phyloP scores from a whole-genome alignment of 2,113 vertebrate genomes.

The Gopherus evgoodei region DNA sequence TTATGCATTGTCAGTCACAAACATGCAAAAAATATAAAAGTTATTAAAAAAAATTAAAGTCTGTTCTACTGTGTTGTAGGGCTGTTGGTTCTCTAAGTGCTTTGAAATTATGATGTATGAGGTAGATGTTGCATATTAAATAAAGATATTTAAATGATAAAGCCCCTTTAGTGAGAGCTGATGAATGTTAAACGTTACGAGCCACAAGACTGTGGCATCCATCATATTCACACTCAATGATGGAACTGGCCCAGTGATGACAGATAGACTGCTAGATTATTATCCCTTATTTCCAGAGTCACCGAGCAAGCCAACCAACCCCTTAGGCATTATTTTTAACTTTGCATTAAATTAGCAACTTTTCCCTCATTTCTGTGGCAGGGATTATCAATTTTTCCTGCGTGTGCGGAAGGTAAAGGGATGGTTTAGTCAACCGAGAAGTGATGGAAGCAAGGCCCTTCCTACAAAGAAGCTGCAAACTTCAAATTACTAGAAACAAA shows the following conservation, averaged over 20 bases:
- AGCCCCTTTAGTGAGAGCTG: slow-evolving; percentile 85
- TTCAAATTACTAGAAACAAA: slow-evolving; percentile 79
- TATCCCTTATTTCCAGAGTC: slow-evolving; percentile 85
- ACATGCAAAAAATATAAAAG: slow-evolving; percentile 78
- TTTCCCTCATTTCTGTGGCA: slow-evolving; percentile 72
- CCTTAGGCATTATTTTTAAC: slow-evolving; percentile 80
- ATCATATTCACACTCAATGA: slow-evolving; percentile 92
- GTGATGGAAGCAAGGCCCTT: slow-evolving; percentile 37
- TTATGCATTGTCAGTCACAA: slow-evolving; percentile 78
- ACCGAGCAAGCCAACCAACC: slow-evolving; percentile 79
- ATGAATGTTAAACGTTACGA: slow-evolving; percentile 86
- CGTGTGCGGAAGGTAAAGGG: slow-evolving; percentile 64
- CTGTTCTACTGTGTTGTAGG: slow-evolving; percentile 77
- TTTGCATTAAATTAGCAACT: slow-evolving; percentile 91
- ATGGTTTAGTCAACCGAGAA: slow-evolving; percentile 53
- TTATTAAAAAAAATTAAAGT: slow-evolving; percentile 82
- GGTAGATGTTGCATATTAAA: slow-evolving; percentile 90
- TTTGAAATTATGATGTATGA: slow-evolving; percentile 98
- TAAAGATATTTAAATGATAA: slow-evolving; percentile 95
- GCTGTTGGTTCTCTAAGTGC: slow-evolving; percentile 92
- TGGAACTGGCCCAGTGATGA: slow-evolving; percentile 89
- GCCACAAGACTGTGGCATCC: slow-evolving; percentile 83
- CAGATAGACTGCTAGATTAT: slow-evolving; percentile 93
- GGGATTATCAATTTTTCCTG: slow-evolving; percentile 78
- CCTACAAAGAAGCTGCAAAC: slow-evolving; percentile 62